These are phyloP conservation scores for Xanthia icteritia DNA, from an alignment of 2,888 invertebrate genomes.

Conservation along the genomic window DNA sequence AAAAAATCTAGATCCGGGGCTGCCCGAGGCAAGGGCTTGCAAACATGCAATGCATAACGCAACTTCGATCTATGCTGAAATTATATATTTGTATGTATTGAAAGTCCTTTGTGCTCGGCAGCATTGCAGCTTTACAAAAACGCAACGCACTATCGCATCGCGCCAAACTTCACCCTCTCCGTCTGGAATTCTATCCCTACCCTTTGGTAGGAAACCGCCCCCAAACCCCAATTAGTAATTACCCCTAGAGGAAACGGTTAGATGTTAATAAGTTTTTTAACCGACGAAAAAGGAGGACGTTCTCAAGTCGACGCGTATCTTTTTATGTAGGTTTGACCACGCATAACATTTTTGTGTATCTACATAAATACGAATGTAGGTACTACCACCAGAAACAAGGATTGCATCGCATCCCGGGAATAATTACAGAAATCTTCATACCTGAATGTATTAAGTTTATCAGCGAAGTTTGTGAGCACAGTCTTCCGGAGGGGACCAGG, in stretches of 20 bases:
- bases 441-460: slow-evolving; percentile 93
- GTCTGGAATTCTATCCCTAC: background rate
- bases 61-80: too few relatives aligned
- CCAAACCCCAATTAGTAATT: too few relatives aligned
- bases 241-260: background rate
- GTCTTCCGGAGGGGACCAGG: slow-evolving; percentile 92
- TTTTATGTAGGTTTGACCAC: background rate
- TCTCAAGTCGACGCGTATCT: background rate
- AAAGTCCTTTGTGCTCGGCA: background rate
- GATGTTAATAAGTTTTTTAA: background rate
- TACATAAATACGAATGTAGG: background rate
- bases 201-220: too few relatives aligned
- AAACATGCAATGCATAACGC: too few relatives aligned
- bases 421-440: slow-evolving; percentile 67
- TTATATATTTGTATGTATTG: too few relatives aligned
- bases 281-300: background rate
- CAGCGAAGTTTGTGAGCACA: slow-evolving; percentile 91
- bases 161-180: background rate
- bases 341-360: background rate
- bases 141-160: background rate
- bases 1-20: too few relatives aligned
- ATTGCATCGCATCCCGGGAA: background rate
- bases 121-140: background rate
- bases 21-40: too few relatives aligned
- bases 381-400: background rate